Base-by-base conservation (phyloP, 2,113 vertebrate species). In the Cacatua alba region DNA sequence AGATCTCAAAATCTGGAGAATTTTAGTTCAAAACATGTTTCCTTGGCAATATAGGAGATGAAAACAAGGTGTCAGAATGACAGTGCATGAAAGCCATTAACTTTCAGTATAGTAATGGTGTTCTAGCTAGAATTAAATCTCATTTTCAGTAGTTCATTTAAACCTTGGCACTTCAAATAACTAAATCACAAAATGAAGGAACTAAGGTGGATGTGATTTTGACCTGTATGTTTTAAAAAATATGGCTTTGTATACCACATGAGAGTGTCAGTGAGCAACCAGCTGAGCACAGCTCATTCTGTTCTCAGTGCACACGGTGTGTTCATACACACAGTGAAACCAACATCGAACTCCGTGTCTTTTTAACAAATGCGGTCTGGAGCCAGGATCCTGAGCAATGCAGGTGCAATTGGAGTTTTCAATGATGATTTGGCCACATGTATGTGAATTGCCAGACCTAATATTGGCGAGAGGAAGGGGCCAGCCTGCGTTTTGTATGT, bases 351-450 rank as follows among this genome's bases (percentile, higher is more conserved):
- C 19, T 35, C 67, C 13, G 37, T 3, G 2, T 71, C 67, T 55
- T 81, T 93, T 68, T 63, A 85, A 60, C 21, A 79, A 37, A 10
- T 2, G 9, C 39, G 37, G 57, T 53, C 44, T 52, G 44, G 12
- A 92, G 80, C 91, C 90, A 85, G 87, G 44, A 89, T 82, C 57
- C 74, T 53, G 46, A 84, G 57, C 44, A 57, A 76, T 94, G 81
- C 95, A 96, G 94, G 88, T 97, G 96, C 12, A 4, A 14, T 14
- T 84, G 78, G 37, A 92, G 59, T 51, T 69, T 53, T 37, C 29
- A 51, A 5, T 87, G 74, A 94, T 87, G 65, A 85, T 29, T 79
- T 96, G 94, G 74, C 86, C 41, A 59, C 28, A 3, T 13, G 16
- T 21, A n/a, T 53, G 23, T 9, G 2, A n/a, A 68, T 51, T 91